phyloP scores from a whole-genome alignment of 2,797 vertebrate genomes.

The Lacerta agilis region DNA sequence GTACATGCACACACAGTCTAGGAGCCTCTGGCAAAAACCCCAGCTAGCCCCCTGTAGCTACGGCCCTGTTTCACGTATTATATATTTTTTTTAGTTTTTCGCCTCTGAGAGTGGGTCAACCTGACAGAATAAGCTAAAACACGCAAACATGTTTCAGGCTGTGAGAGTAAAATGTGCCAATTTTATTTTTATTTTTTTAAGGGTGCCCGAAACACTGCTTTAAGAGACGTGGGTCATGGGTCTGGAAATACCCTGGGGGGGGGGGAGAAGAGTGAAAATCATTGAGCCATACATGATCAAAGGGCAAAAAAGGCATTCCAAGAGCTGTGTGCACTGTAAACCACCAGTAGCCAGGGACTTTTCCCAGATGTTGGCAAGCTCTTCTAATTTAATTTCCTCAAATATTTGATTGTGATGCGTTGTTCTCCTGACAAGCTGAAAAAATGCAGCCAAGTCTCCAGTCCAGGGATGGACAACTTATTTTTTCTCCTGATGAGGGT shows the following conservation, averaged over 20 bases:
- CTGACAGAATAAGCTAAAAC: not conserved
- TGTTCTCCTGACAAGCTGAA: not conserved
- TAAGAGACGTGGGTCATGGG: not conserved
- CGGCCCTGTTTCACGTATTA: not conserved
- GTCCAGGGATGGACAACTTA: not conserved
- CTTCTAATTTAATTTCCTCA: not conserved
- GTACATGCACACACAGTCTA: no score
- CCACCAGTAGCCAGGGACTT: not conserved
- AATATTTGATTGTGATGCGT: not conserved
- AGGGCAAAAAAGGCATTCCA: not conserved
- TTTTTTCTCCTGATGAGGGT: no score
- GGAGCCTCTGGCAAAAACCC: not conserved
- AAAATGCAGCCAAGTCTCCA: not conserved
- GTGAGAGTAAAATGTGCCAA: not conserved
- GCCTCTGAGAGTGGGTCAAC: not conserved
- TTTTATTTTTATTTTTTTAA: not conserved
- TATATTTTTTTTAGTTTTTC: no score
- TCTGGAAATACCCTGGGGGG: slow-evolving; percentile 18
- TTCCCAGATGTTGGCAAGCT: not conserved
- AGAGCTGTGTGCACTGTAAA: not conserved
- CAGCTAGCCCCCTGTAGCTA: not conserved
- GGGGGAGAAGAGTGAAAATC: not conserved
- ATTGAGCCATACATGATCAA: not conserved
- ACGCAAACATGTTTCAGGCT: not conserved
- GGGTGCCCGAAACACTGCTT: not conserved